Evolutionary conservation across 2,113 vertebrate species (phyloP).

Genomic region (Bubo blakistoni): DNA sequence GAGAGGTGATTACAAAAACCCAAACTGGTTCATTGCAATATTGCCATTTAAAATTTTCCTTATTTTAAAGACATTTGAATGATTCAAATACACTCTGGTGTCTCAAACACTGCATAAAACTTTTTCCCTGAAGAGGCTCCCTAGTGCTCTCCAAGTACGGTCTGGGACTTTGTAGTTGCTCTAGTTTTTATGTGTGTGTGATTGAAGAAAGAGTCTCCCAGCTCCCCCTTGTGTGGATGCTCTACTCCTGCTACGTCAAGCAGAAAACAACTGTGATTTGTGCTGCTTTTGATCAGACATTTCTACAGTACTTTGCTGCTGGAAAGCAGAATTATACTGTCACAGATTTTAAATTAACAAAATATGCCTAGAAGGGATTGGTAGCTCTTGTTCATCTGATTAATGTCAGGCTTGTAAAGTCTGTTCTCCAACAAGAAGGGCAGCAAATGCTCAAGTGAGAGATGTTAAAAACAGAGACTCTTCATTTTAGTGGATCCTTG

Average conservation of each 20-base stretch:
- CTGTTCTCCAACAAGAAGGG: not conserved
- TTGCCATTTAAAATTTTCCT: not conserved
- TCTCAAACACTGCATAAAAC: not conserved
- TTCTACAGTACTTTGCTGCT: constrained; percentile 29
- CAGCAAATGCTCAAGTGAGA: not conserved
- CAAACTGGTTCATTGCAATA: not conserved
- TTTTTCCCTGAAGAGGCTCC: constrained; percentile 1
- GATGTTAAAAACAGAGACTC: not conserved
- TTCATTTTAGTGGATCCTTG: not conserved
- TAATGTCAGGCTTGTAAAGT: constrained; percentile 48
- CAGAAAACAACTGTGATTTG: constrained; percentile 43
- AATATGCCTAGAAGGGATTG: constrained; percentile 50
- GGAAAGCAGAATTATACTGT: constrained; percentile 58
- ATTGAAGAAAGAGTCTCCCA: constrained; percentile 50
- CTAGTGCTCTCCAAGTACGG: not conserved
- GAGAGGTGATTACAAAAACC: not conserved
- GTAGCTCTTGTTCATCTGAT: constrained; percentile 54
- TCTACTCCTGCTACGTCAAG: constrained; percentile 33
- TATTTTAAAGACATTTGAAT: constrained; percentile 4
- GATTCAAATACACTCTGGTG: not conserved
- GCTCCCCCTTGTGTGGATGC: constrained; percentile 51
- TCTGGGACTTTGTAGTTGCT: not conserved
- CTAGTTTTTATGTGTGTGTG: not conserved
- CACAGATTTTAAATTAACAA: constrained; percentile 64
- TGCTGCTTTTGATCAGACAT: constrained; percentile 44